A percentile compares a stretch with the other conserved stretches of the same genome.
Evolutionary conservation across 2,888 invertebrate species (phyloP).

Genomic region (Periphyllus acericola): DNA sequence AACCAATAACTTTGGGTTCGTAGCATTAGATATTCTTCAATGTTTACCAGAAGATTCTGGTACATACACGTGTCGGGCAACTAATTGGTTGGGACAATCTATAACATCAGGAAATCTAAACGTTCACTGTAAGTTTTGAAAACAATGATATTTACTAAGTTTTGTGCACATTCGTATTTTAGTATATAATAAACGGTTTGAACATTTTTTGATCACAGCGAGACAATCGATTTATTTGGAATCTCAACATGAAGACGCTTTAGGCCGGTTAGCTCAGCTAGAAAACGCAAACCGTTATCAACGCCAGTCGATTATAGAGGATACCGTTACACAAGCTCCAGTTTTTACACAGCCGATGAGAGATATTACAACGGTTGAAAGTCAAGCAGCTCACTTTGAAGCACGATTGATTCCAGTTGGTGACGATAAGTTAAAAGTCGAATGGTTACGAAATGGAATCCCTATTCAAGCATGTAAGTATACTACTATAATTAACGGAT

Average conservation of each 20-base stretch:
- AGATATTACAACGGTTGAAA: conserved; percentile 86
- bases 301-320: conserved; percentile 79
- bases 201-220: conserved; percentile 66
- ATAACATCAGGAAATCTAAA: conserved; percentile 88
- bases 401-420: conserved; percentile 93
- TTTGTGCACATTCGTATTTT: not conserved
- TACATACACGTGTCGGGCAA: conserved; percentile 92
- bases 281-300: conserved; percentile 83
- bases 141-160: not conserved
- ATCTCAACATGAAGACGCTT: conserved; percentile 87
- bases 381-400: conserved; percentile 93
- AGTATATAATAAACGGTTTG: conserved; percentile 4
- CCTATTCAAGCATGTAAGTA: conserved; percentile 86
- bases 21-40: conserved; percentile 94
- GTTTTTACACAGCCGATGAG: conserved; percentile 92
- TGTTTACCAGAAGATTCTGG: conserved; percentile 97
- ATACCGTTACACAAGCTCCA: conserved; percentile 85
- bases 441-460: conserved; percentile 92
- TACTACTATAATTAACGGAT: not conserved
- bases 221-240: conserved; percentile 87
- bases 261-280: conserved; percentile 82
- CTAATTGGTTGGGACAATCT: conserved; percentile 91
- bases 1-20: conserved; percentile 97
- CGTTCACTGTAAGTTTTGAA: conserved; percentile 76
- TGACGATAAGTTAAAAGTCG: conserved; percentile 89